These are phyloP conservation scores for Corythornis cristatus DNA, from an alignment of 2,113 vertebrate species.

Conservation along the genomic window DNA sequence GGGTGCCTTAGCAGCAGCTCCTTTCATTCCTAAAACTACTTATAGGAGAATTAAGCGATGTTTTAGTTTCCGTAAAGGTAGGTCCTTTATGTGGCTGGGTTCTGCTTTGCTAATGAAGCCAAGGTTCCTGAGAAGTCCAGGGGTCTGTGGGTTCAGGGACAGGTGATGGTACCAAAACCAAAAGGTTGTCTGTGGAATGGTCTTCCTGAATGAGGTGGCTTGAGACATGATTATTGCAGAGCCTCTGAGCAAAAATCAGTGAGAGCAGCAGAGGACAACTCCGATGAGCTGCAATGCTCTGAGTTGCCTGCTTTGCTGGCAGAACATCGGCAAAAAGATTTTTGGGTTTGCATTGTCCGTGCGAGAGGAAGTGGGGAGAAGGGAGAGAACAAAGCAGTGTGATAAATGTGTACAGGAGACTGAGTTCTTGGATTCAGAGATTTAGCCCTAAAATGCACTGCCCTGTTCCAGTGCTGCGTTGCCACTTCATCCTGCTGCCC, in stretches of 20 bases:
- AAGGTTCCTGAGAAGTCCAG: background rate
- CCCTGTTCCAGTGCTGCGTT: background rate
- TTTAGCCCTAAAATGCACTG: background rate
- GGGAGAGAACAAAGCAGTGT: background rate
- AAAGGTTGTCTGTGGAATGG: background rate
- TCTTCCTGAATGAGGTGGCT: background rate
- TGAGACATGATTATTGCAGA: background rate
- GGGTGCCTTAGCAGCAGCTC: constrained; percentile 77
- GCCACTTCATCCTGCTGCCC: background rate
- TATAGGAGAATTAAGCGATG: constrained; percentile 86
- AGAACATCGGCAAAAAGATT: background rate
- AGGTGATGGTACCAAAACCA: background rate
- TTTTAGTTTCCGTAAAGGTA: constrained; percentile 87
- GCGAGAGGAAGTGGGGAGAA: background rate
- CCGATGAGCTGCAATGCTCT: background rate
- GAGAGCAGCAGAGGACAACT: background rate
- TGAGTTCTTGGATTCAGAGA: background rate
- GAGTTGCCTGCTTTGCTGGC: background rate
- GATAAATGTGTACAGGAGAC: background rate
- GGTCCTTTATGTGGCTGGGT: constrained; percentile 57
- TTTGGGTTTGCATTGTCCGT: background rate
- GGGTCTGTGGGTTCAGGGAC: background rate
- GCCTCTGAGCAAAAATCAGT: background rate
- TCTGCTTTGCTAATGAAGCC: constrained; percentile 1
- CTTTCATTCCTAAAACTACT: constrained; percentile 82